Evolutionary conservation across 2,888 invertebrate genomes (phyloP).

Genomic region (Coleophora flavipennella): DNA sequence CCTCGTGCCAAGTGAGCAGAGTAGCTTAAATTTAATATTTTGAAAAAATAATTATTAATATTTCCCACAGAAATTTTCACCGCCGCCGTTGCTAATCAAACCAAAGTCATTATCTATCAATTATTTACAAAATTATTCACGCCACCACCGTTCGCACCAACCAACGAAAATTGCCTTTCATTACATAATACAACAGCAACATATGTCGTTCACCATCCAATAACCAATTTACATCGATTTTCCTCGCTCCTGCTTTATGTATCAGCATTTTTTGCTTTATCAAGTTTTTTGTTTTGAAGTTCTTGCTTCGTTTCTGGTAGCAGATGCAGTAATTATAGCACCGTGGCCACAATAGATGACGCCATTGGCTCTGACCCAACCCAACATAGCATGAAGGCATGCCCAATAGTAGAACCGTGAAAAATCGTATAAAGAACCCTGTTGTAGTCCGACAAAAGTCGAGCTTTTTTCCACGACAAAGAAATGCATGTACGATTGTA

Average conservation of each 20-base stretch:
- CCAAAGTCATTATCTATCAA: conserved; percentile 19
- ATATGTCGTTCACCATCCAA: conserved; percentile 25
- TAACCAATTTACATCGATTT: conserved; percentile 51
- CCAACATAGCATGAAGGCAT: conserved; percentile 27
- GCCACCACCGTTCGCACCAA: conserved; percentile 8
- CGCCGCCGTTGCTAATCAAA: conserved; percentile 4
- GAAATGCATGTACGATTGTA: conserved; percentile 23
- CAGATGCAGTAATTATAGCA: conserved; percentile 44
- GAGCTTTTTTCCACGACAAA: conserved; percentile 32
- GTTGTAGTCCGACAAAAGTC: conserved; percentile 32
- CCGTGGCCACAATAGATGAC: conserved; percentile 25
- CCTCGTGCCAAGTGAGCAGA: too few relatives aligned
- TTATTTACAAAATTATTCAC: conserved; percentile 21
- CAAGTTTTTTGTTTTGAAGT: conserved; percentile 35
- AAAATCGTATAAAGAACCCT: conserved; percentile 43
- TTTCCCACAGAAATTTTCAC: conserved; percentile 8
- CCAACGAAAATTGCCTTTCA: conserved; percentile 11
- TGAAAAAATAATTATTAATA: not conserved
- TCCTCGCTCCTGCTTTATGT: conserved; percentile 42
- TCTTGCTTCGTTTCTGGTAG: conserved; percentile 27
- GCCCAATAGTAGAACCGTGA: conserved; percentile 37
- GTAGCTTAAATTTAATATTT: too few relatives aligned
- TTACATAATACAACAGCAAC: conserved; percentile 12
- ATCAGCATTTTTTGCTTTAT: conserved; percentile 26
- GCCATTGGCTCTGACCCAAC: conserved; percentile 43